A percentile compares a stretch with the other conserved stretches of the same genome.
Conservation (phyloP, 2,113 vertebrate species). For the Choloepus hoffmanni region DNA sequence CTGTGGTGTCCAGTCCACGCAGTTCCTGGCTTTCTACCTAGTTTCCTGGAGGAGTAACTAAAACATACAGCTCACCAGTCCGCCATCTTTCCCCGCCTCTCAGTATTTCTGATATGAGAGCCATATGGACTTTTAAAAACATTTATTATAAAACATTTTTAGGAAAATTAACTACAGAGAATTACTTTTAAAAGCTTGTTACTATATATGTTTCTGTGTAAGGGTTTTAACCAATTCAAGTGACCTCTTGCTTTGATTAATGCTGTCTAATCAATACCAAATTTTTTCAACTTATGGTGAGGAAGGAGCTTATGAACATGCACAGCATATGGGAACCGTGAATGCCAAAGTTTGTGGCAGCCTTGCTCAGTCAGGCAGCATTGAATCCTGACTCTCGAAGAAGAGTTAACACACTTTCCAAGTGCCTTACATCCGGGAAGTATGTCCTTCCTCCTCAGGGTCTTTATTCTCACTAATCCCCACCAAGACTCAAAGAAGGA, state of each 20-base stretch:
- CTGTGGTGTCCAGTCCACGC: too few species aligned
- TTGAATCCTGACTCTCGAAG: neutral
- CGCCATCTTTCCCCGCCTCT: too few species aligned
- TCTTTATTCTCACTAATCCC: neutral
- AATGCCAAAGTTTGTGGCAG: neutral
- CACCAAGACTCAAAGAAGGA: neutral
- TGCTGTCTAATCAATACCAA: neutral
- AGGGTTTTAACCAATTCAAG: neutral
- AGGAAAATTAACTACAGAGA: conserved; percentile 1
- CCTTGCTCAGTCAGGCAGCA: neutral
- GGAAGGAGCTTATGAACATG: neutral
- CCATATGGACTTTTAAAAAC: neutral
- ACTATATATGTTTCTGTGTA: neutral
- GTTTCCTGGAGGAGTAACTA: too few species aligned
- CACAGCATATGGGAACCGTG: neutral
- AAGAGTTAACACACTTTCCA: neutral
- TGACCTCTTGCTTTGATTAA: neutral
- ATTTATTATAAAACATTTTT: neutral
- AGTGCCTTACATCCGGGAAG: neutral
- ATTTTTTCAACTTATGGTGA: neutral
- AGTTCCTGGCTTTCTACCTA: too few species aligned
- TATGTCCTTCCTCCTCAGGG: neutral
- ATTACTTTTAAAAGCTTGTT: neutral
- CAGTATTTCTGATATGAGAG: too few species aligned
- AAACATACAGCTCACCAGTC: too few species aligned